Conservation (phyloP, 1,140 invertebrate genomes). For the Caenorhabditis tropicalis region DNA sequence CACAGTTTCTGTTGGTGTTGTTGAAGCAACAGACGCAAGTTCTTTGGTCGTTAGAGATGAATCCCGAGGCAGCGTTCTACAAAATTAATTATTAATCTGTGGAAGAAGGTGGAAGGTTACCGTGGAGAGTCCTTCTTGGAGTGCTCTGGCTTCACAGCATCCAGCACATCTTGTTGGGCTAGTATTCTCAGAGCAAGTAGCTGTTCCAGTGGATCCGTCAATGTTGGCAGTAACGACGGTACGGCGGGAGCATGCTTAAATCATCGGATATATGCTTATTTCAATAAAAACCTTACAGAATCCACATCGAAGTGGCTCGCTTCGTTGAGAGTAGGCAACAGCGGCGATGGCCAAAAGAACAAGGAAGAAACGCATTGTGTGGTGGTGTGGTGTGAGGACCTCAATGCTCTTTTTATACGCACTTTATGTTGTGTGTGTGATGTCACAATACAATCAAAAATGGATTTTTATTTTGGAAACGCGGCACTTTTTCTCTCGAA, state of each 20-base stretch:
- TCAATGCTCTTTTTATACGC: neutral
- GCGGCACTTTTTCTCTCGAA: neutral
- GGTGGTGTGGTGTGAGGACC: neutral
- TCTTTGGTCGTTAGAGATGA: constrained; percentile 23
- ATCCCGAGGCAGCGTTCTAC: neutral
- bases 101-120: no score
- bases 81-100: neutral
- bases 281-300: neutral
- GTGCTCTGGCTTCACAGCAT: constrained; percentile 13
- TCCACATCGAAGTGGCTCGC: neutral
- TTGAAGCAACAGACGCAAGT: constrained; percentile 16
- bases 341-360: neutral
- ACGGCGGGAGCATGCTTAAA: constrained; percentile 15
- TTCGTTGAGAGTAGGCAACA: neutral
- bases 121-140: neutral
- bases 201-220: neutral
- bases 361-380: constrained; percentile 27
- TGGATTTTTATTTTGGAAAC: neutral
- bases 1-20: constrained; percentile 20
- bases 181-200: neutral
- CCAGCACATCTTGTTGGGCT: neutral
- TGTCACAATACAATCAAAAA: neutral
- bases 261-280: neutral
- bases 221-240: neutral
- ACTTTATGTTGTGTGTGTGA: neutral